Conservation (phyloP, 2,888 invertebrate species). For the Callimorpha dominula region DNA sequence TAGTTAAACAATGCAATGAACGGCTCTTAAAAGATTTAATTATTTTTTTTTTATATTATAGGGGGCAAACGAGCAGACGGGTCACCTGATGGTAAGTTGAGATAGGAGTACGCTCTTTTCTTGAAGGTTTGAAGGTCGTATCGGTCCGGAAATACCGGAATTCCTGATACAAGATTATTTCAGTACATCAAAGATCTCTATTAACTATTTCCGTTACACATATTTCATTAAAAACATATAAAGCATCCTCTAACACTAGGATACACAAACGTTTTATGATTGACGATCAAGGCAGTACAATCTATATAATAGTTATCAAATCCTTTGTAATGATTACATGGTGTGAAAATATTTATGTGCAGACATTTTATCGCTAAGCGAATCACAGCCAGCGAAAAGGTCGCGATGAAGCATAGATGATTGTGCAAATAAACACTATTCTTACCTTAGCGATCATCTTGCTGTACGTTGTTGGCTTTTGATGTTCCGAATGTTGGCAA, state of each 20-base stretch:
- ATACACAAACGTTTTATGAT: too few species aligned
- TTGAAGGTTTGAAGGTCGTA: too few species aligned
- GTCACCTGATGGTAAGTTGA: too few species aligned
- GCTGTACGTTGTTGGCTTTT: constrained; percentile 56
- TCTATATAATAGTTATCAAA: not conserved
- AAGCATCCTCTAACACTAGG: not conserved
- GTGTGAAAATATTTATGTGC: not conserved
- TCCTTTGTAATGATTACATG: not conserved
- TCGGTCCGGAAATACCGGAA: too few species aligned
- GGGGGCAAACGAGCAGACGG: too few species aligned
- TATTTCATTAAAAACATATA: not conserved
- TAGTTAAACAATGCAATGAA: not conserved
- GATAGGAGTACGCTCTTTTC: too few species aligned
- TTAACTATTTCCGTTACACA: not conserved
- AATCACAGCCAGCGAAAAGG: constrained; percentile 12
- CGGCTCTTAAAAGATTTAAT: not conserved
- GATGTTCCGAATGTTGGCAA: constrained; percentile 64
- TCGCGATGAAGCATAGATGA: constrained; percentile 2
- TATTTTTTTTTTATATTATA: too few species aligned
- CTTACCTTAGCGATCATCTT: constrained; percentile 75
- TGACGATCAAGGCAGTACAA: too few species aligned
- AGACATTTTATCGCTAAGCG: constrained; percentile 4
- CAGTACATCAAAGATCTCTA: too few species aligned
- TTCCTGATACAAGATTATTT: not conserved
- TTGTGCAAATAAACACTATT: constrained; percentile 22